A percentile compares a stretch with the other conserved stretches of the same genome.
Conservation (phyloP, 1,140 invertebrate species). For the Leucophenga varia region DNA sequence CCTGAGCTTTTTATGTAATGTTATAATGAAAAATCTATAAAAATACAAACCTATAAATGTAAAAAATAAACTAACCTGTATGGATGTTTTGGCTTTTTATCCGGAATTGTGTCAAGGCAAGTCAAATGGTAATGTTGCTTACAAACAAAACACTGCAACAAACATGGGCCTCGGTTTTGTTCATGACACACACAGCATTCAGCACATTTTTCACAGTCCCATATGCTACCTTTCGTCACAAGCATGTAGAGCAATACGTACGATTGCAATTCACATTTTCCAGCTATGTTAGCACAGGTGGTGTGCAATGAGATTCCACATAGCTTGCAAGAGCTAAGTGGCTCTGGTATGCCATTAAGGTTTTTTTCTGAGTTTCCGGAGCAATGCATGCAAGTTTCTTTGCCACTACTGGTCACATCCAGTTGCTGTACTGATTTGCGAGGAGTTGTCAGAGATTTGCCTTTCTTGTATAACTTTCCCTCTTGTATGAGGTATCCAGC, state of each 20-base stretch:
- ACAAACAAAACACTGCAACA: constrained; percentile 80
- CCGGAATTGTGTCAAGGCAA: constrained; percentile 71
- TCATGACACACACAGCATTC: constrained; percentile 70
- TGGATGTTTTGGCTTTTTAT: constrained; percentile 68
- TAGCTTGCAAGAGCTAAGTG: constrained; percentile 49
- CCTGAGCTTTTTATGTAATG: no score
- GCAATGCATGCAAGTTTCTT: constrained; percentile 46
- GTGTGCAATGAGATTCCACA: constrained; percentile 52
- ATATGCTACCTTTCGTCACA: constrained; percentile 67
- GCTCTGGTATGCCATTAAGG: constrained; percentile 50
- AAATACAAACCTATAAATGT: neutral
- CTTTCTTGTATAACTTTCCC: constrained; percentile 70
- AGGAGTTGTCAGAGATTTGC: constrained; percentile 50
- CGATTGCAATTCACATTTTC: constrained; percentile 57
- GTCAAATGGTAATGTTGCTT: constrained; percentile 76
- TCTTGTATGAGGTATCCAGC: constrained; percentile 74
- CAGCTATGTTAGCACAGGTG: constrained; percentile 52
- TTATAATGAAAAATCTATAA: no score
- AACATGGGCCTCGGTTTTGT: constrained; percentile 68
- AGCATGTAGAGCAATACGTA: constrained; percentile 60
- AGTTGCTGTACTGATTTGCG: constrained; percentile 34
- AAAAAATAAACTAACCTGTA: constrained; percentile 57
- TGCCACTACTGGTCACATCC: constrained; percentile 41
- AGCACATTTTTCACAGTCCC: constrained; percentile 86
- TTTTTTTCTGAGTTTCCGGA: constrained; percentile 49